phyloP scores from a whole-genome alignment of 2,113 vertebrate species.

The Gadus macrocephalus region DNA sequence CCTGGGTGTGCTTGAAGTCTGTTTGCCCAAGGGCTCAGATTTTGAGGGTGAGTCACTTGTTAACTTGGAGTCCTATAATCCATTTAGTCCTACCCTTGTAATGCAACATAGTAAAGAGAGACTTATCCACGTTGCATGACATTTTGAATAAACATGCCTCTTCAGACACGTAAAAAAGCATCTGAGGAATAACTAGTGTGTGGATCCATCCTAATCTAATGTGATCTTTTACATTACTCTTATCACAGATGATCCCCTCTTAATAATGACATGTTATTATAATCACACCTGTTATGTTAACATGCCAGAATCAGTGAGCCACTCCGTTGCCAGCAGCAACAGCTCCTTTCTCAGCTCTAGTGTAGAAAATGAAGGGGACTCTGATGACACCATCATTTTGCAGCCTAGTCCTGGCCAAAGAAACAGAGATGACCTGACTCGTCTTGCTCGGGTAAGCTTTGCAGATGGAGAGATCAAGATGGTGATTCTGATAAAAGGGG shows the following conservation, averaged over 20 bases:
- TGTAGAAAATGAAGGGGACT: slow-evolving; percentile 15
- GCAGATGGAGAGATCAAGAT: not conserved
- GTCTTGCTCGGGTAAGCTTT: slow-evolving; percentile 16
- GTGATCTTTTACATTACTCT: not conserved
- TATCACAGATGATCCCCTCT: no score
- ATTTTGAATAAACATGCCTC: not conserved
- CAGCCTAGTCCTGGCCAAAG: slow-evolving; percentile 15
- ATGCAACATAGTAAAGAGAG: not conserved
- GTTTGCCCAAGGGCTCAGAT: slow-evolving; percentile 5
- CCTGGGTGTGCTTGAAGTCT: slow-evolving; percentile 20
- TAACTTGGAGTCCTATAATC: not conserved
- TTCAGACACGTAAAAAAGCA: not conserved
- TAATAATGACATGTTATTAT: no score
- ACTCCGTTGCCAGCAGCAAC: slow-evolving; percentile 7
- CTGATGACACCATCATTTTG: slow-evolving; percentile 22
- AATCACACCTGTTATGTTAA: no score
- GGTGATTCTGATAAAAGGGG: not conserved
- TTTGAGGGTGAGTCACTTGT: slow-evolving; percentile 10
- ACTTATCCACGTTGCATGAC: no score
- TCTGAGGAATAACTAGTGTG: not conserved
- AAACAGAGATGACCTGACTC: not conserved
- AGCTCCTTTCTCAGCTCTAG: slow-evolving; percentile 12
- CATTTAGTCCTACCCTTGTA: not conserved
- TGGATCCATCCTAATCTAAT: not conserved
- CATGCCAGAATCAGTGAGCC: not conserved